phyloP scores from a whole-genome alignment of 2,888 invertebrate species.

The Aphidoletes aphidimyza region DNA sequence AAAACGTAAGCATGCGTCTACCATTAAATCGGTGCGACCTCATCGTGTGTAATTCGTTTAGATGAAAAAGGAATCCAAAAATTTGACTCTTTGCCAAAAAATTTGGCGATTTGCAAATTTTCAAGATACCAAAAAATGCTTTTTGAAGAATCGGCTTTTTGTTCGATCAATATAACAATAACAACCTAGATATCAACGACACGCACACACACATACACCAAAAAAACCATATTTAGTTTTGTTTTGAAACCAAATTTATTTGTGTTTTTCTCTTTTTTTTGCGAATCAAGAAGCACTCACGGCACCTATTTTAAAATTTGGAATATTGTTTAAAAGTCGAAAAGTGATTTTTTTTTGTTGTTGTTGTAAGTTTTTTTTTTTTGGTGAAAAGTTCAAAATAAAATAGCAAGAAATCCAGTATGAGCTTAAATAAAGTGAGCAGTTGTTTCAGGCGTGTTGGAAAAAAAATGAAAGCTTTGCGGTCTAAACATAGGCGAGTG shows the following conservation, averaged over 20 bases:
- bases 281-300: constrained; percentile 30
- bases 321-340: background rate
- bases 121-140: too few species aligned
- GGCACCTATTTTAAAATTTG: background rate
- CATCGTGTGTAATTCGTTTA: too few species aligned
- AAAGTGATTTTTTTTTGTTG: background rate
- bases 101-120: too few species aligned
- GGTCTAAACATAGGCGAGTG: constrained; percentile 35
- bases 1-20: too few species aligned
- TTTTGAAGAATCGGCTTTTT: too few species aligned
- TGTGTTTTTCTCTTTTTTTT: background rate
- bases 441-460: background rate
- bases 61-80: too few species aligned
- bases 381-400: background rate
- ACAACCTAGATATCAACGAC: too few species aligned
- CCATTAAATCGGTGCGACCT: too few species aligned
- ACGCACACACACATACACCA: too few species aligned
- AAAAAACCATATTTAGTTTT: background rate
- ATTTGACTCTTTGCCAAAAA: too few species aligned
- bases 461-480: background rate
- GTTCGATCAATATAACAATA: too few species aligned
- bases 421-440: background rate
- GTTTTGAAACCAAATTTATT: constrained; percentile 47
- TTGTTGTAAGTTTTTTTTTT: too few species aligned
- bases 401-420: background rate